phyloP scores from a whole-genome alignment of 1,140 invertebrate genomes.

The Vanessa tameamea region DNA sequence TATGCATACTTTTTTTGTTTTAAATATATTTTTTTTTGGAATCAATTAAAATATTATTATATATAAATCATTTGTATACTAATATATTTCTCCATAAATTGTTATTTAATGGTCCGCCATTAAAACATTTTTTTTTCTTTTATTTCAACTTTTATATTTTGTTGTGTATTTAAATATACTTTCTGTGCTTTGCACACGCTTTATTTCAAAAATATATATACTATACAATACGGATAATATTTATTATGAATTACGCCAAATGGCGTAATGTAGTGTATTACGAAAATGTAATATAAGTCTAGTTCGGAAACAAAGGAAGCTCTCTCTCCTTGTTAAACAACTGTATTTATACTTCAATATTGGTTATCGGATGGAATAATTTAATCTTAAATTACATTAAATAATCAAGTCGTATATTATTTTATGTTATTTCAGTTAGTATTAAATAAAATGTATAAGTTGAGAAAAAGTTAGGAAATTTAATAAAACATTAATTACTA shows the following conservation, averaged over 20 bases:
- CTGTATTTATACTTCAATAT: constrained; percentile 4
- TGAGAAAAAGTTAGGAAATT: neutral
- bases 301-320: constrained; percentile 24
- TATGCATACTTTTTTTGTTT: neutral
- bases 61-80: neutral
- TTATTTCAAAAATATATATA: too few species aligned
- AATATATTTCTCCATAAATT: too few species aligned
- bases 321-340: constrained; percentile 10
- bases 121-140: too few species aligned
- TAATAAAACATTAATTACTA: constrained; percentile 26
- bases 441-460: neutral
- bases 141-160: too few species aligned
- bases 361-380: neutral
- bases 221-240: too few species aligned
- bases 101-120: too few species aligned
- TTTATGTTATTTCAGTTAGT: neutral
- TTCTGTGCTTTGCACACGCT: neutral
- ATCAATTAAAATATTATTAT: neutral
- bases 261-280: neutral
- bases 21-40: neutral
- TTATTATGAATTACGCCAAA: neutral
- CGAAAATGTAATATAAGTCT: constrained; percentile 9
- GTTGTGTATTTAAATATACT: neutral
- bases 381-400: neutral
- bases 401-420: too few species aligned